Percentiles rank a stretch among this genome's conserved stretches.
These are phyloP conservation scores for Bombyx mori DNA, from an alignment of 1,140 invertebrate species.

Conservation along the genomic window DNA sequence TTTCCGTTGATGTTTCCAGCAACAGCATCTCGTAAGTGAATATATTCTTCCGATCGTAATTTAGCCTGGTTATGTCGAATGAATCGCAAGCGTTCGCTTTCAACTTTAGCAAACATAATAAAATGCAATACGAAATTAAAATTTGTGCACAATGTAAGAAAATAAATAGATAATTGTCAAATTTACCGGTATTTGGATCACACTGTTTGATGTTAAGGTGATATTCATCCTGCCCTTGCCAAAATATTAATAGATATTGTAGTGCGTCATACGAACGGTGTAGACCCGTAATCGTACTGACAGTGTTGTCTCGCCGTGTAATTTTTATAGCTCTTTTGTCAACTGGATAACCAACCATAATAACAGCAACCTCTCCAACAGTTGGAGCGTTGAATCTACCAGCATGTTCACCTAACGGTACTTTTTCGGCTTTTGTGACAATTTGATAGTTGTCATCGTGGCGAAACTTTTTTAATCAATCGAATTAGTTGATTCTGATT, in stretches of 20 bases:
- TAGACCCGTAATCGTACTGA: slow-evolving; percentile 47
- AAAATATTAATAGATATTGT: slow-evolving; percentile 51
- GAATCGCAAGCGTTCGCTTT: slow-evolving; percentile 6
- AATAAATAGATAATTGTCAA: slow-evolving; percentile 25
- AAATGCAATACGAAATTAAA: slow-evolving; percentile 18
- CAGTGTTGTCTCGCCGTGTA: slow-evolving; percentile 29
- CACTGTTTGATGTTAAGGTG: slow-evolving; percentile 35
- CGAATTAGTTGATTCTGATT: slow-evolving; percentile 35
- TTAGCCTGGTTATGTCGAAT: slow-evolving; percentile 3
- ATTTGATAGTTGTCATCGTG: slow-evolving; percentile 39
- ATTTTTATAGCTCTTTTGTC: slow-evolving; percentile 7
- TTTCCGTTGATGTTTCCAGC: slow-evolving; percentile 8
- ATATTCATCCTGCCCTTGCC: slow-evolving; percentile 52
- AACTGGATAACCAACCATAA: slow-evolving; percentile 10
- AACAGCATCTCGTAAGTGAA: slow-evolving; percentile 4
- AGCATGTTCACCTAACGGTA: slow-evolving; percentile 50
- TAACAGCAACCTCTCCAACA: slow-evolving; percentile 13
- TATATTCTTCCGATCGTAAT: slow-evolving; percentile 5
- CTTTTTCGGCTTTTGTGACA: slow-evolving; percentile 48
- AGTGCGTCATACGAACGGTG: slow-evolving; percentile 62
- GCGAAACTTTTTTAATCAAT: slow-evolving; percentile 44
- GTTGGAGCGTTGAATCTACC: slow-evolving; percentile 35
- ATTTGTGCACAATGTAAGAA: slow-evolving; percentile 17
- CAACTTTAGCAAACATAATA: slow-evolving; percentile 6
- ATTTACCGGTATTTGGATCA: slow-evolving; percentile 33